Base-by-base conservation (phyloP, 2,888 invertebrate species). In the Parochlus steinenii region DNA sequence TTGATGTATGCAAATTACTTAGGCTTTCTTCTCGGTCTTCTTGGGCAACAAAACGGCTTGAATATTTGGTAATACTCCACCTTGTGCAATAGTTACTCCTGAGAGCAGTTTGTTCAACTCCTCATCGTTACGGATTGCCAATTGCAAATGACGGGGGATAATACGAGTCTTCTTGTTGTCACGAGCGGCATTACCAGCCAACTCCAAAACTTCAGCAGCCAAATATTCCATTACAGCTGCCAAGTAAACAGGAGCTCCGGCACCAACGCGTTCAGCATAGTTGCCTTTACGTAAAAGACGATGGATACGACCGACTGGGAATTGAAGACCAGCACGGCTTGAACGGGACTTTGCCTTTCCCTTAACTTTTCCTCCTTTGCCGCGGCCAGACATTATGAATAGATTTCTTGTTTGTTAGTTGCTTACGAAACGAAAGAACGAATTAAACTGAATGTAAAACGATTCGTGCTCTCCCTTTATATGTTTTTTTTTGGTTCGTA, bases 61-160 rank as follows among this genome's bases (percentile, higher is more conserved):
- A 44, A 83, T 82, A 49, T 77, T 76, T 1, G 85, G 83, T 49
- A 87, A 53, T 0, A 86, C 85, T 46, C 85, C 86, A 40, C 85
- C 85, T 56, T 85, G 77, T 16, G 81, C 74, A 50, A 86, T 83
- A 14, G 81, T 82, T 3, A 83, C 82, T 26, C 77, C 76, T 1
- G 71, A 66, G 5, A 86, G 55, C 33, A 86, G 61, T 52, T 72
- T 76, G 55, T 78, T 80, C 48, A 86, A 59, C 49, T 86, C 85
- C 46, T 82, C 80, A 52, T 86, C 85, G 53, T 81, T 82, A 11
- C 78, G 64, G 41, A 85, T 73, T 16, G 82, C 82, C 43, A 86
- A 51, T 51, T 83, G 76, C 16, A 85, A 61, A 40, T 41, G 14
- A 18, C 31, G n/a, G 16, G 19, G 43, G 23, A 42, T 19, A 4